Evolutionary conservation across 2,113 vertebrate genomes (phyloP), one percentile per base, ranked within the genome.

Genomic region (Nesogale talazaci): DNA sequence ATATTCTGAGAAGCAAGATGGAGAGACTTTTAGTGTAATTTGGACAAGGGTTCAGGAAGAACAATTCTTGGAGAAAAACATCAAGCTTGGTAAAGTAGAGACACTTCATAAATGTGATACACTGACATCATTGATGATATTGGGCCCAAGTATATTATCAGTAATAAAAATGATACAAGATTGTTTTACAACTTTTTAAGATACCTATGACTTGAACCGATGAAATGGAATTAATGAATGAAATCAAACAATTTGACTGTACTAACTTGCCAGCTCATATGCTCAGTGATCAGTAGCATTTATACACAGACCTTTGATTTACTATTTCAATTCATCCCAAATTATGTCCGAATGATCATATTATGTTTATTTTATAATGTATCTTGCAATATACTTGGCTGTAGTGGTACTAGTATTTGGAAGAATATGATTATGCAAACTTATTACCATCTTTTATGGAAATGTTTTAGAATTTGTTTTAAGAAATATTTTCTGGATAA

Each of bases 401-500:
- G 46, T 22, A 76, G 92, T 36, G 31, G 7, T 67, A 42, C 34
- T 67, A 12, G 1, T 79, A 52, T 93, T 65, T 34, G 46, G 52
- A 20, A 9, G 16, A 82, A 25, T 52, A 25, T 29, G 8, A 19
- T 36, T 88, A 88, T 86, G 90, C 56, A 88, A 61, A n/a, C 3
- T 40, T 75, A 38, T 75, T 29, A 59, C 23, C 1, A 81, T 3
- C 27, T 84, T 92, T 88, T 74, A 74, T 63, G 14, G 31, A 63
- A 90, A 46, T 27, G 34, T 92, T 27, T 78, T 76, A 84, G 83
- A 77, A 92, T 3, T 69, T 23, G 46, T 25, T 77, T 70, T 31
- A 31, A 56, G 2, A 72, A 84, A 92, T 22, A 56, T 31, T 8
- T 57, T 94, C 78, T 67, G 23, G 83, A 95, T 79, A 93, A 95